These are phyloP conservation scores for Trachops cirrhosus DNA, from an alignment of 2,797 vertebrate genomes.

Conservation along the genomic window DNA sequence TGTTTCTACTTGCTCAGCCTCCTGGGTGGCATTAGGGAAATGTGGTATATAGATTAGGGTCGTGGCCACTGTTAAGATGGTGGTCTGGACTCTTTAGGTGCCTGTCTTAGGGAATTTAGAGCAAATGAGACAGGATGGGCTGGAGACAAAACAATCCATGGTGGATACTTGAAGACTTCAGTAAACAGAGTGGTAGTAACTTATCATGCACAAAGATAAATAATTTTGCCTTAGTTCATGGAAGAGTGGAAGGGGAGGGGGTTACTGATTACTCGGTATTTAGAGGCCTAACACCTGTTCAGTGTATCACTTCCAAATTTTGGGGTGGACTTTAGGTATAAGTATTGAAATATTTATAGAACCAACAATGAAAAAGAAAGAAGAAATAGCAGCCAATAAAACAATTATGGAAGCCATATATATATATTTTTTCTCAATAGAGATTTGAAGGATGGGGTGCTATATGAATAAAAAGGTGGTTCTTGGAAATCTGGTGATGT, in stretches of 20 bases:
- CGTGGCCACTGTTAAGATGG: not conserved
- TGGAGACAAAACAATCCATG: not conserved
- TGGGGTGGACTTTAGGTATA: not conserved
- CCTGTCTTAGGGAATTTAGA: not conserved
- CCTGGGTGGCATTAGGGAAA: not conserved
- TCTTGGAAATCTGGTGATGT: not conserved
- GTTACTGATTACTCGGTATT: not conserved
- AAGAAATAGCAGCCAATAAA: not conserved
- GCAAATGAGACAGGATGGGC: not conserved
- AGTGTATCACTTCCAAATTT: not conserved
- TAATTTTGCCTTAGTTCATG: constrained; percentile 9
- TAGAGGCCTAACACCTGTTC: not conserved
- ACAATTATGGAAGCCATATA: not conserved
- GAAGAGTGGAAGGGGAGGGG: constrained; percentile 10
- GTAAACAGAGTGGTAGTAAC: not conserved
- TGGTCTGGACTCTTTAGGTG: not conserved
- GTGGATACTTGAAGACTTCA: not conserved
- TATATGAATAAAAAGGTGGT: not conserved
- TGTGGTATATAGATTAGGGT: not conserved
- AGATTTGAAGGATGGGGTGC: no score
- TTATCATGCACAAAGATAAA: constrained; percentile 4
- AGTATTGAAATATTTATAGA: not conserved
- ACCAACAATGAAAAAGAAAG: not conserved
- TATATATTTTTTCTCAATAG: not conserved
- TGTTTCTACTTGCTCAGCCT: constrained; percentile 11